Conservation (phyloP, 2,797 vertebrate genomes). For the Syngnathus rostellatus region DNA sequence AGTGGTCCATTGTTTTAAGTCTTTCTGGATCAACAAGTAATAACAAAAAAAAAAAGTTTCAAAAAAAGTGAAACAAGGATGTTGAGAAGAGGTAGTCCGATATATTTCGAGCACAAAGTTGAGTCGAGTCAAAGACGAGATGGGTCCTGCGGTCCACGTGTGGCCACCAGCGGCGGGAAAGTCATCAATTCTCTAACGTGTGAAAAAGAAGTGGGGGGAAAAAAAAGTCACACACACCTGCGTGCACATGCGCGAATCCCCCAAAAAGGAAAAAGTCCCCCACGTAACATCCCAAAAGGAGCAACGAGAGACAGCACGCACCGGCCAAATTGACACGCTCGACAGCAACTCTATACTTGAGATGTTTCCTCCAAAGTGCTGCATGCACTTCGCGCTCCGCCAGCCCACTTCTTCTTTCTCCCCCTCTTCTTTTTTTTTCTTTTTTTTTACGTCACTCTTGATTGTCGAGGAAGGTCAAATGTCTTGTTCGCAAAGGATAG, state of each 20-base stretch:
- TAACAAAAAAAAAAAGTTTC: too few species aligned
- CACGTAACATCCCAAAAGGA: constrained; percentile 3
- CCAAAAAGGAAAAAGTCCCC: neutral
- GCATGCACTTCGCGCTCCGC: constrained; percentile 59
- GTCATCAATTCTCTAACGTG: constrained; percentile 51
- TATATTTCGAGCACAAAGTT: constrained; percentile 36
- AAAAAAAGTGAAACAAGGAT: neutral
- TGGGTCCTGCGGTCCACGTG: constrained; percentile 54
- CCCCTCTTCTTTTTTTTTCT: constrained; percentile 43
- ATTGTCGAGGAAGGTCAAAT: constrained; percentile 62
- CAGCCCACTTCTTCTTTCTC: constrained; percentile 65
- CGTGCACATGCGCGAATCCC: neutral
- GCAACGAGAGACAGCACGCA: neutral
- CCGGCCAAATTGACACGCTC: constrained; percentile 25
- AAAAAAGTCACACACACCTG: neutral
- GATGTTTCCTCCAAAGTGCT: constrained; percentile 59
- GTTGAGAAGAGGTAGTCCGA: constrained; percentile 24
- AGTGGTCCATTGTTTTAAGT: constrained; percentile 55
- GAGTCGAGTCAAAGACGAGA: constrained; percentile 36
- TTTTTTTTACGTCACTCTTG: constrained; percentile 61
- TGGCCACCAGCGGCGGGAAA: constrained; percentile 46
- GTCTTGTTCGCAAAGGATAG: constrained; percentile 51
- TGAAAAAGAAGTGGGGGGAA: neutral
- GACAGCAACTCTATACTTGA: constrained; percentile 33
- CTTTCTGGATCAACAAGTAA: constrained; percentile 15